Base-by-base conservation (phyloP, 1,140 invertebrate genomes). In the Harlomillsia oculata region DNA sequence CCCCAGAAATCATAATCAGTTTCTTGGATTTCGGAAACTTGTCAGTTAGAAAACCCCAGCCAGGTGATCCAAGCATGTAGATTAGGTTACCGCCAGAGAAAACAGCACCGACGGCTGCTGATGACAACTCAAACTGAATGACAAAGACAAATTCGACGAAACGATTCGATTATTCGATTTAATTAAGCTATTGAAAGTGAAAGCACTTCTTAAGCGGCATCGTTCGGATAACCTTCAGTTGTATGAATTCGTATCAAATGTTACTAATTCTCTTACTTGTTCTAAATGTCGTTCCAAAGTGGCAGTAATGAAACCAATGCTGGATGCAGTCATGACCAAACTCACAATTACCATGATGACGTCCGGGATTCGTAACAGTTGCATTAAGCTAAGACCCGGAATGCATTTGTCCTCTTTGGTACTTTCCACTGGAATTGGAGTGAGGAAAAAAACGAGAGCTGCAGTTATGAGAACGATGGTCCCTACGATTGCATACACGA, bases 21-120 rank as follows among this genome's bases (percentile, higher is more conserved):
- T 85, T 85, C 0, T 84, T 83, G 30, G 75, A 74, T 20, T 36
- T 9, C n/a, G 72, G 66, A 53, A 77, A 78, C 2, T 45, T 63
- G 68, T 89, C 87, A 65, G 85, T 86, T 0, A 88, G 61, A 79
- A 80, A 84, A 28, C 89, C 89, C 82, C 85, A 92, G 9, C 74
- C 71, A 0, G 88, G 88, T 0, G 87, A 85, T 0, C 83, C 83
- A 0, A 86, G 32, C 1, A 87, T 87, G 69, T 92, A 92, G 14
- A 82, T 80, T 2, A 81, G 85, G 3, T 88, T 89, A 66, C 87
- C 89, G 39, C 91, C 83, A 14, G 92, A 80, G 69, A 92, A 92
- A 78, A 91, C 84, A 11, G 89, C 68, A 0, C 89, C 89, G 29
- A 89, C 72, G 8, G 86, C 68, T 5, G 87, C 75, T 0, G 87